A percentile compares a stretch with the other conserved stretches of the same genome.
These are phyloP conservation scores for Coregonus sp. DNA, from an alignment of 2,797 vertebrate genomes.

Conservation along the genomic window DNA sequence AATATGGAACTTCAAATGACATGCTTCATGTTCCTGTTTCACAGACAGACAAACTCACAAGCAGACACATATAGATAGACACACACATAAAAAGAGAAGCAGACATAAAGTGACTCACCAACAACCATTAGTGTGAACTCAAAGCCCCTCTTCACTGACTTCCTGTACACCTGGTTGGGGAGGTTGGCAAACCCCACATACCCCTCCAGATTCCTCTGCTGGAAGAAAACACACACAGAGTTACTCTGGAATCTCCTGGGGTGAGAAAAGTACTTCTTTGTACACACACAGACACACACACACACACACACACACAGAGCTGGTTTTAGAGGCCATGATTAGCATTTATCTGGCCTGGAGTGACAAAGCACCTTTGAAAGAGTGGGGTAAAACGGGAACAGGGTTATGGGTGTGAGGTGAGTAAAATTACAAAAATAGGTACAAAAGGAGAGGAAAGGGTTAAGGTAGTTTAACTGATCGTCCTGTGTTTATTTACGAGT, in stretches of 20 bases:
- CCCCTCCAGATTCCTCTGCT: conserved; percentile 82
- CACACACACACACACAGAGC: not conserved
- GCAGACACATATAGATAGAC: not conserved
- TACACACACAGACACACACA: conserved; percentile 1
- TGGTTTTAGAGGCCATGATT: conserved; percentile 26
- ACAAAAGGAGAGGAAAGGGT: not conserved
- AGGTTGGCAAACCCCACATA: conserved; percentile 83
- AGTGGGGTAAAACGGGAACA: conserved; percentile 36
- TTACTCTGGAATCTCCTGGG: conserved; percentile 33
- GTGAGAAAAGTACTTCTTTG: not conserved
- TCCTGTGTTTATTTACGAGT: conserved; percentile 46
- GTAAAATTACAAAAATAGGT: not conserved
- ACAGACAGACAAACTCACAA: not conserved
- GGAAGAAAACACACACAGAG: conserved; percentile 44
- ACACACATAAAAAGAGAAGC: not conserved
- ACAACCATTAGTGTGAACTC: conserved; percentile 84
- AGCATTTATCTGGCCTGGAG: conserved; percentile 46
- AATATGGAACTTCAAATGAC: not conserved
- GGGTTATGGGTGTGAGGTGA: conserved; percentile 11
- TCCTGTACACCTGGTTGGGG: conserved; percentile 83
- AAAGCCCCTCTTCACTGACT: conserved; percentile 82
- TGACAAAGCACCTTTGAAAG: conserved; percentile 43
- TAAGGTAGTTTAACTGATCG: not conserved
- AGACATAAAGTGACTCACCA: conserved; percentile 67
- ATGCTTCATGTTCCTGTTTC: too few species aligned